A percentile compares a stretch with the other conserved stretches of the same genome.
These are phyloP conservation scores for Acanthacorydalis orientalis DNA, from an alignment of 2,888 invertebrate species.

Conservation along the genomic window DNA sequence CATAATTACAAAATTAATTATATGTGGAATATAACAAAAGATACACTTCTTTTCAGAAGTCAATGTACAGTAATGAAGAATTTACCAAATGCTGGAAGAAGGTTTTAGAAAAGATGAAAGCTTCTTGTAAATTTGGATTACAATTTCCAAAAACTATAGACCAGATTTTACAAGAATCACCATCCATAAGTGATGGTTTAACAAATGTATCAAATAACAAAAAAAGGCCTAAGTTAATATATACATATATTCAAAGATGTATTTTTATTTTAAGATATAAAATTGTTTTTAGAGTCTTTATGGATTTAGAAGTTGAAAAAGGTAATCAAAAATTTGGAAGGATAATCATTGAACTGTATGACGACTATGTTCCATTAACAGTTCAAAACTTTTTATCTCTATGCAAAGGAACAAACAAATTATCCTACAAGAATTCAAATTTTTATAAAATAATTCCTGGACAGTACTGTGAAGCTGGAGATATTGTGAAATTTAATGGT, in stretches of 20 bases:
- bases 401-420: conserved; percentile 16
- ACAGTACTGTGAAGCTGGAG: conserved; percentile 34
- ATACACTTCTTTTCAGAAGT: too few relatives aligned
- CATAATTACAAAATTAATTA: too few relatives aligned
- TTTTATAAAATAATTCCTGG: conserved; percentile 30
- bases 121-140: conserved; percentile 17
- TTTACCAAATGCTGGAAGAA: too few relatives aligned
- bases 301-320: conserved; percentile 22
- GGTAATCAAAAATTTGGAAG: conserved; percentile 19
- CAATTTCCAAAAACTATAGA: conserved; percentile 16
- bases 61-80: too few relatives aligned
- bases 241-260: background rate
- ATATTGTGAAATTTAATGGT: conserved; percentile 31
- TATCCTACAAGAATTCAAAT: conserved; percentile 20
- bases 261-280: too few relatives aligned
- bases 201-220: background rate
- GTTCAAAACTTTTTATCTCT: conserved; percentile 25
- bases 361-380: conserved; percentile 23
- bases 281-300: conserved; percentile 18
- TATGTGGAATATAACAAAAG: too few relatives aligned
- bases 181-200: conserved; percentile 18
- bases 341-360: conserved; percentile 23
- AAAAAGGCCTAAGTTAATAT: background rate
- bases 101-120: conserved; percentile 13
- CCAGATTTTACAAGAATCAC: conserved; percentile 14